phyloP scores from a whole-genome alignment of 2,113 vertebrate species.

The Ornithorhynchus anatinus region DNA sequence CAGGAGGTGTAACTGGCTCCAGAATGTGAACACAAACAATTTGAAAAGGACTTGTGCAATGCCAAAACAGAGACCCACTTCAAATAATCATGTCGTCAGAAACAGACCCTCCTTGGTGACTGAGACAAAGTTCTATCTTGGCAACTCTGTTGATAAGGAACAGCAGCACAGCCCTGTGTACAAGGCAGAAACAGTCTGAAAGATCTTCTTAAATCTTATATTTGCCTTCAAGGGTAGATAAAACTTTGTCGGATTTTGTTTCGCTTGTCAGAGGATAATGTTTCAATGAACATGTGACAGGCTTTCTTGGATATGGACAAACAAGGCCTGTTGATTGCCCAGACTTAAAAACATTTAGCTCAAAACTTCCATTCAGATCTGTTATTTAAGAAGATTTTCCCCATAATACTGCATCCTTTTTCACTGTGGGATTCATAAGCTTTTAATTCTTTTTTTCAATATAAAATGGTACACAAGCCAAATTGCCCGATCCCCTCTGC shows the following conservation, averaged over 20 bases:
- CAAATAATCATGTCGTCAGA: constrained; percentile 30
- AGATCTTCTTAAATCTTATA: neutral
- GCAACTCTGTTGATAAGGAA: constrained; percentile 6
- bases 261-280: constrained; percentile 19
- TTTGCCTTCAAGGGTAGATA: constrained; percentile 16
- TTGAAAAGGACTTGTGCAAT: constrained; percentile 38
- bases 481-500: constrained; percentile 59
- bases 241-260: constrained; percentile 21
- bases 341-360: constrained; percentile 53
- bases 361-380: constrained; percentile 51
- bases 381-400: constrained; percentile 48
- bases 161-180: neutral
- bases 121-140: constrained; percentile 15
- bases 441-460: neutral
- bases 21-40: constrained; percentile 50
- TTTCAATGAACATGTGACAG: constrained; percentile 49
- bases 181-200: neutral
- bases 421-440: constrained; percentile 32
- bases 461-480: constrained; percentile 42
- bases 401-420: constrained; percentile 28
- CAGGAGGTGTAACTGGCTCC: constrained; percentile 9
- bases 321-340: constrained; percentile 46
- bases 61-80: constrained; percentile 47
- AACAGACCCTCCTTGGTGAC: constrained; percentile 26
- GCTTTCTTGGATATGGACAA: constrained; percentile 37